These are phyloP conservation scores for Ormyrus pomaceus DNA, from an alignment of 2,888 invertebrate species.

Conservation along the genomic window DNA sequence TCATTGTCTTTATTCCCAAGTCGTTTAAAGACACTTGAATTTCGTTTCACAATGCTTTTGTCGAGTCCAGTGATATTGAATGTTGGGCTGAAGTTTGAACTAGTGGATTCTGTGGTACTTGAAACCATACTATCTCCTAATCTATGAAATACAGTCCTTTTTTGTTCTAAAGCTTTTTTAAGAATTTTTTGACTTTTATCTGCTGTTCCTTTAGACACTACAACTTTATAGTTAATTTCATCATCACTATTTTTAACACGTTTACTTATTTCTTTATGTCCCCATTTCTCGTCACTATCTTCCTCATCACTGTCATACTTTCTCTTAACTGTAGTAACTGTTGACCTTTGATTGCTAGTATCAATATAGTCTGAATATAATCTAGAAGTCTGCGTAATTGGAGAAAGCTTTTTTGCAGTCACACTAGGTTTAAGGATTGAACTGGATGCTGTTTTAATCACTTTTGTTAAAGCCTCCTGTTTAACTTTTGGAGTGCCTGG, in stretches of 20 bases:
- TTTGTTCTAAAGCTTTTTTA: constrained; percentile 70
- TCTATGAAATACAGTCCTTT: constrained; percentile 77
- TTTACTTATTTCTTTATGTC: constrained; percentile 40
- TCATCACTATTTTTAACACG: constrained; percentile 10
- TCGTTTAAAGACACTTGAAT: constrained; percentile 71
- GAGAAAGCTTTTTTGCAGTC: constrained; percentile 58
- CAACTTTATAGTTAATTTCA: constrained; percentile 75
- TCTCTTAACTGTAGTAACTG: constrained; percentile 62
- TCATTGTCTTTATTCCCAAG: constrained; percentile 71
- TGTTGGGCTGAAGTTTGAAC: constrained; percentile 61
- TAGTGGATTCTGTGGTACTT: constrained; percentile 72
- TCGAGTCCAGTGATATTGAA: constrained; percentile 73
- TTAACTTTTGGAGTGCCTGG: constrained; percentile 61
- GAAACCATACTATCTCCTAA: constrained; percentile 77
- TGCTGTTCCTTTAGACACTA: constrained; percentile 75
- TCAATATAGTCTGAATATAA: constrained; percentile 57
- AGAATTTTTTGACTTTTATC: constrained; percentile 74
- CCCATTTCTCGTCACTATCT: constrained; percentile 57
- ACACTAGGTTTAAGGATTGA: constrained; percentile 56
- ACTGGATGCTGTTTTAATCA: constrained; percentile 53
- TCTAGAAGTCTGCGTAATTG: constrained; percentile 51
- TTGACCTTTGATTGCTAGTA: constrained; percentile 51
- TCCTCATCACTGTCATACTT: constrained; percentile 65
- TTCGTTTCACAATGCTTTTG: constrained; percentile 68
- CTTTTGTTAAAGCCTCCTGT: constrained; percentile 54